Base-by-base conservation (phyloP, 37 sponge, comb jelly and placozoan species). In the Mnemiopsis leidyi region DNA sequence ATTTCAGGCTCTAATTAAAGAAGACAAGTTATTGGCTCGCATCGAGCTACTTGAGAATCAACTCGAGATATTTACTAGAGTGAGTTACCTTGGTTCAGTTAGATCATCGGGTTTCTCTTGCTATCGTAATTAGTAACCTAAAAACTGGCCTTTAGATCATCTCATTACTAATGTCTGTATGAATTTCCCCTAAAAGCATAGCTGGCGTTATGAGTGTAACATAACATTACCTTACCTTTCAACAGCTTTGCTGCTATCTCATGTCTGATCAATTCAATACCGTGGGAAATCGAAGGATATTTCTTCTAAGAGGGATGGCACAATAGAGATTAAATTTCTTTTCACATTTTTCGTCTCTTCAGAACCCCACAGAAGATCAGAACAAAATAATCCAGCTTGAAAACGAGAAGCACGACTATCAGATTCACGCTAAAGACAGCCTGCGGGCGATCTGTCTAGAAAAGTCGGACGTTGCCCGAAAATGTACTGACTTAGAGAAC, bases 31-130 rank as follows among this genome's bases (percentile, higher is more conserved):
- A 90, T 90, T 98, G 93, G 95, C 97, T 25, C 85, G 99, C 34
- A 94, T 98, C 32, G 97, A 97, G 92, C 96, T 96, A 95, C 35
- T 98, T 68, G 99, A 98, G 93, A 96, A 96, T 61, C 97, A 98
- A 92, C 69, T 98, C 20, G 95, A 97, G 69, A 94, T 97, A 24
- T 97, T 95, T 68, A 92, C 97, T 35, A 93, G 95, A 94, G 97
- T 95, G 32, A 67, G 92, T 18, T 32, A 92, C 33, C 13, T 48
- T 48, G 13, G 9, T 13, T 48, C 13, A 5, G 13, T 48, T 48
- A 48, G 61, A 48, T 48, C 61, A 48, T 48, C 61, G 5, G 61
- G n/a, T n/a, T n/a, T n/a, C n/a, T n/a, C n/a, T n/a, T n/a, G n/a
- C n/a, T n/a, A n/a, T n/a, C n/a, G n/a, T n/a, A n/a, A n/a, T n/a